Percentiles rank a stretch among this genome's conserved stretches.
Evolutionary conservation across 2,113 vertebrate genomes (phyloP).

Genomic region (Eira barbara): DNA sequence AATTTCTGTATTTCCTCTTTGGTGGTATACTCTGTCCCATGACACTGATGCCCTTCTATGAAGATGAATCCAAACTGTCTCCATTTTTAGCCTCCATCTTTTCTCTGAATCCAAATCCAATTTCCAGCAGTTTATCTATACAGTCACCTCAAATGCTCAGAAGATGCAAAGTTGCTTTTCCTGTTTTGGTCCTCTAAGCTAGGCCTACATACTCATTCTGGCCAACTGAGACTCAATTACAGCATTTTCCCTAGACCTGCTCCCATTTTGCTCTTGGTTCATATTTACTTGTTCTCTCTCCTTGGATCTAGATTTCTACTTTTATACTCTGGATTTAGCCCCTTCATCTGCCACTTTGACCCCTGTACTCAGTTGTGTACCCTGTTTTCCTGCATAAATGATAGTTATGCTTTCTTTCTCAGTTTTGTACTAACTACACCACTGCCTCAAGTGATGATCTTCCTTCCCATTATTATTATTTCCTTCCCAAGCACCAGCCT

Average conservation of each 20-base stretch:
- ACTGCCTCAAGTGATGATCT: not conserved
- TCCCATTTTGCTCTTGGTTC: not conserved
- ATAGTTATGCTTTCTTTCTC: not conserved
- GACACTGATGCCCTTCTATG: not conserved
- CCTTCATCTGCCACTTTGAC: not conserved
- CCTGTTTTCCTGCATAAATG: not conserved
- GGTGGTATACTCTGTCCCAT: not conserved
- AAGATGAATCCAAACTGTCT: not conserved
- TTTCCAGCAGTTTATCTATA: not conserved
- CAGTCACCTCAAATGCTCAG: not conserved
- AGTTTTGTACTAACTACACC: not conserved
- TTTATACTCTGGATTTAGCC: not conserved
- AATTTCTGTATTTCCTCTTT: not conserved
- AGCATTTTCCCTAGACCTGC: not conserved
- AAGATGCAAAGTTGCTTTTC: not conserved
- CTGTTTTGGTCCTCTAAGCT: not conserved
- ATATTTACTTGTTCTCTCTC: not conserved
- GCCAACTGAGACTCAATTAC: not conserved
- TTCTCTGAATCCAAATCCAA: not conserved
- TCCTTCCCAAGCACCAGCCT: not conserved
- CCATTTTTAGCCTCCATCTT: not conserved
- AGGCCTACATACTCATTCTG: not conserved
- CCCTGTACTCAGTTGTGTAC: not conserved
- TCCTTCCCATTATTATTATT: not conserved
- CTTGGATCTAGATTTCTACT: not conserved